These are phyloP conservation scores for Sialis lutaria DNA, from an alignment of 2,888 invertebrate genomes.

Conservation along the genomic window DNA sequence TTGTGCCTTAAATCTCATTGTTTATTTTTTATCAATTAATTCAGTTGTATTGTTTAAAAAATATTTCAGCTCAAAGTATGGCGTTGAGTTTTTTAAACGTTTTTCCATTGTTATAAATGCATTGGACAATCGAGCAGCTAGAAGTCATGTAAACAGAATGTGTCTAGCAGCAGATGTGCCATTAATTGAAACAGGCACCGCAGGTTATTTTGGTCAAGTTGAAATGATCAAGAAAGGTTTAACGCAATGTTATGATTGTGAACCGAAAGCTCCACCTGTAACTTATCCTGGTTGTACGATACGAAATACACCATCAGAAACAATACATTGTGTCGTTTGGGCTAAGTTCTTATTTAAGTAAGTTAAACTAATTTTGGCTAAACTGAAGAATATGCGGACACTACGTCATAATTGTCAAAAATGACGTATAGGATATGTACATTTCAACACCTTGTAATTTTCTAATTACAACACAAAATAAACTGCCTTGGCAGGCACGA, in stretches of 20 bases:
- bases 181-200: constrained; percentile 90
- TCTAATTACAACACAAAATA: no score
- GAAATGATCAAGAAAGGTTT: constrained; percentile 69
- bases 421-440: no score
- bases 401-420: no score
- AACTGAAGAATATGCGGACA: no score
- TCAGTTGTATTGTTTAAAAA: constrained; percentile 6
- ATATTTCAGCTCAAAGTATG: constrained; percentile 64
- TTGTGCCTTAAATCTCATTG: not conserved
- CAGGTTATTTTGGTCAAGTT: constrained; percentile 95
- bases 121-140: constrained; percentile 86
- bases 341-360: constrained; percentile 96
- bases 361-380: no score
- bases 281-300: constrained; percentile 97
- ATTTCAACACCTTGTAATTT: no score
- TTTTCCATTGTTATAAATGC: constrained; percentile 92
- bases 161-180: constrained; percentile 91
- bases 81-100: constrained; percentile 76
- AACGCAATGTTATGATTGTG: constrained; percentile 95
- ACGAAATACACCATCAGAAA: constrained; percentile 96
- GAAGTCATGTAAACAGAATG: constrained; percentile 98
- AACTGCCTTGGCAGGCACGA: no score
- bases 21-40: not conserved
- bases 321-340: constrained; percentile 99
- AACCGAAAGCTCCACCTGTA: constrained; percentile 78